Conservation (phyloP, 2,113 vertebrate genomes). For the Nansenia antarctica region DNA sequence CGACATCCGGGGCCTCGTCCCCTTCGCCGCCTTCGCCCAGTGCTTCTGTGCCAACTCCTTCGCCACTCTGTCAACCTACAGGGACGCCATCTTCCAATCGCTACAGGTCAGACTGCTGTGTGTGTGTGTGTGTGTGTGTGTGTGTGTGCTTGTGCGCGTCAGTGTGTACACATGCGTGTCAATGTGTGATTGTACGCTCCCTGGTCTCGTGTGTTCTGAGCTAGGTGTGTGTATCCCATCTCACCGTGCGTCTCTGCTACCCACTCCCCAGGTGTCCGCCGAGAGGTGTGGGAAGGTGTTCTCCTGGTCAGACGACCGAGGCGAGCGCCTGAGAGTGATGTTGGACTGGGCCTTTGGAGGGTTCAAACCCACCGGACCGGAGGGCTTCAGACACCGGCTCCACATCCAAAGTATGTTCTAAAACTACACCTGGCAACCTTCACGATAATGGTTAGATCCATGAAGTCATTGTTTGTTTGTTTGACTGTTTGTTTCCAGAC, state of each 20-base stretch:
- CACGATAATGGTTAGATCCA: too few relatives aligned
- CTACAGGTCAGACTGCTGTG: conserved; percentile 79
- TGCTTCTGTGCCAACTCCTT: conserved; percentile 82
- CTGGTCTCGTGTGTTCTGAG: background rate
- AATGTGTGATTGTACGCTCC: background rate
- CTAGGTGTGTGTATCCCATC: background rate
- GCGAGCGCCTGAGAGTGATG: conserved; percentile 81
- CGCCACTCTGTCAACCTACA: conserved; percentile 78
- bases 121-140: background rate
- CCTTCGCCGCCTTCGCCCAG: conserved; percentile 77
- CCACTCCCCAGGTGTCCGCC: conserved; percentile 80
- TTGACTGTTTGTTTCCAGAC: too few relatives aligned
- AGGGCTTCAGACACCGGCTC: conserved; percentile 72
- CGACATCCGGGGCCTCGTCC: conserved; percentile 62
- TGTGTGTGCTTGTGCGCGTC: too few relatives aligned
- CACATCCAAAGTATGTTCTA: too few relatives aligned
- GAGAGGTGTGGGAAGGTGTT: conserved; percentile 79
- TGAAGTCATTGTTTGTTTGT: too few relatives aligned
- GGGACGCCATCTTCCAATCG: conserved; percentile 81
- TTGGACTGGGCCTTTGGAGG: conserved; percentile 87
- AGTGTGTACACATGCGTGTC: too few relatives aligned
- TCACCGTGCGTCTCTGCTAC: background rate
- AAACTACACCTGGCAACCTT: too few relatives aligned
- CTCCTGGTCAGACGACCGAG: conserved; percentile 50
- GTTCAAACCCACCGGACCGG: conserved; percentile 80